These are phyloP conservation scores for Perdita meconis DNA, from an alignment of 2,888 invertebrate genomes.

Conservation along the genomic window DNA sequence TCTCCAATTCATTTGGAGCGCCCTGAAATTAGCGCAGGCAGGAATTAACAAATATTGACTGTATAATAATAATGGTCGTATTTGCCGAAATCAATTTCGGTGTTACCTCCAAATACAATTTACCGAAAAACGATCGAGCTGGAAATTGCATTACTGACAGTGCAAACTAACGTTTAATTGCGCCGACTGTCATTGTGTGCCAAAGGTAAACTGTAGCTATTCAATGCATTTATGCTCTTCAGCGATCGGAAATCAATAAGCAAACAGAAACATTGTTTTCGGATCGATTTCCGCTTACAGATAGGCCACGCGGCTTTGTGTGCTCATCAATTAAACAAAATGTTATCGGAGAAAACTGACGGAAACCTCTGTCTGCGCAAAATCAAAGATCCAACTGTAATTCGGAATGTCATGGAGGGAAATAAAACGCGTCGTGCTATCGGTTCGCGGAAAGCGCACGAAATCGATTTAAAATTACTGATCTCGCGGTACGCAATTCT, in stretches of 20 bases:
- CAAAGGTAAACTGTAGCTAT: conserved; percentile 56
- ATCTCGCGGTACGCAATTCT: background rate
- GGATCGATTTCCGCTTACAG: conserved; percentile 66
- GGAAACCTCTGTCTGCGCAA: background rate
- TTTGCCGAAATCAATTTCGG: conserved; percentile 53
- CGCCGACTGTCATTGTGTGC: conserved; percentile 57
- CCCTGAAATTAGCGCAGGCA: conserved; percentile 15
- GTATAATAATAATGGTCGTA: conserved; percentile 41
- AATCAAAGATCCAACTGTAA: conserved; percentile 25
- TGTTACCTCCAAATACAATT: conserved; percentile 45
- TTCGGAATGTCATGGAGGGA: conserved; percentile 7
- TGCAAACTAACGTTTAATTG: conserved; percentile 70
- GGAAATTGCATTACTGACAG: conserved; percentile 62
- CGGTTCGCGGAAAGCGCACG: no score
- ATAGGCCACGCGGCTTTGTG: conserved; percentile 41
- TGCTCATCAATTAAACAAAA: conserved; percentile 62
- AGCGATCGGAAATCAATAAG: conserved; percentile 70
- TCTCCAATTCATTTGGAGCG: background rate
- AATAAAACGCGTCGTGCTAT: background rate
- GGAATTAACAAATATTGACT: conserved; percentile 41
- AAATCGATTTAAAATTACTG: background rate
- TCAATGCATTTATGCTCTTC: conserved; percentile 57
- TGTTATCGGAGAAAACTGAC: conserved; percentile 45
- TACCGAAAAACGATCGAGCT: conserved; percentile 52
- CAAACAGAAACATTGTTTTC: conserved; percentile 67